Evolutionary conservation across 2,888 invertebrate genomes (phyloP).

Genomic region (Chironomus riparius): DNA sequence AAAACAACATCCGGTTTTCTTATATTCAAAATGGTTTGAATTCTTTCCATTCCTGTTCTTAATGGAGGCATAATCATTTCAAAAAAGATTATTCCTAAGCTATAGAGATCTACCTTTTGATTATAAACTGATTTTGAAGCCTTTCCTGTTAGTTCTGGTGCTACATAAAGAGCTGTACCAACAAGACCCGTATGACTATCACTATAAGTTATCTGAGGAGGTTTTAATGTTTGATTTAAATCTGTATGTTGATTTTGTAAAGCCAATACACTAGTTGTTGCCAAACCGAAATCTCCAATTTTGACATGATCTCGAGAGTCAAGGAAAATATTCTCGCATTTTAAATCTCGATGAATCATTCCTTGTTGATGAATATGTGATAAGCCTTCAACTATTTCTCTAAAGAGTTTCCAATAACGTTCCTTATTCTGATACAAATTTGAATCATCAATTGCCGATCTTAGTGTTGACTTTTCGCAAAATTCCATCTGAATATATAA

Average conservation of each 20-base stretch:
- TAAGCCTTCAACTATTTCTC: conserved; percentile 85
- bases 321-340: conserved; percentile 90
- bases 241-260: conserved; percentile 35
- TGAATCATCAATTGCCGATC: conserved; percentile 73
- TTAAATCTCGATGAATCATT: conserved; percentile 76
- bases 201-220: conserved; percentile 28
- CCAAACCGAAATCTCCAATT: conserved; percentile 96
- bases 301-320: conserved; percentile 82
- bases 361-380: conserved; percentile 90
- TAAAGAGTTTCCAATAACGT: conserved; percentile 82
- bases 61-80: conserved; percentile 89
- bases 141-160: conserved; percentile 75
- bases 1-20: conserved; percentile 59
- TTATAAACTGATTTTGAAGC: conserved; percentile 67
- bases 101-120: conserved; percentile 84
- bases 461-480: conserved; percentile 90
- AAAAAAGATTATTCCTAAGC: conserved; percentile 84
- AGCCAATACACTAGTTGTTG: conserved; percentile 63
- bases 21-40: conserved; percentile 62
- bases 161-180: conserved; percentile 91
- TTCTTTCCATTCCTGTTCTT: conserved; percentile 82
- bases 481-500: conserved; percentile 98
- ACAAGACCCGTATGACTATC: conserved; percentile 63
- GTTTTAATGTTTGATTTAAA: background rate
- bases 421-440: conserved; percentile 66